Base-by-base conservation (phyloP, 92 coral and sea anemone species). In the Meandrina meandrites region DNA sequence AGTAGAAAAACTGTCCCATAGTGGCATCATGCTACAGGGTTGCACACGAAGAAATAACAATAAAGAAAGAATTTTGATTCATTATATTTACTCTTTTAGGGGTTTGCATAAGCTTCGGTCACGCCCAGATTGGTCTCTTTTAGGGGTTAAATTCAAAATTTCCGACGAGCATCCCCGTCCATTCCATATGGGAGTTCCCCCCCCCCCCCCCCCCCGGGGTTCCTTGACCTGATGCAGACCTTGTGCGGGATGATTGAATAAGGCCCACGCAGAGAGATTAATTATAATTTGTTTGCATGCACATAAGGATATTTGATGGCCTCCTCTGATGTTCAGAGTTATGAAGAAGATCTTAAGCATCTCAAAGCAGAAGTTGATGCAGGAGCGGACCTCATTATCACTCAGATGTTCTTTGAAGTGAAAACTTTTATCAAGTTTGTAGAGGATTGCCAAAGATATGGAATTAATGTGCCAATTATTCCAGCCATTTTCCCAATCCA, bases 361-460 rank as follows among this genome's bases (percentile, higher is more conserved):
- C 90, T 94, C 42, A 94, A 92, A 75, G 88, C 76, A 18, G 82
- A 90, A 57, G 90, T 94, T n/a, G 95, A 94, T 47, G 98, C 94
- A 34, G 98, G 98, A 0, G 98, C 98, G 27, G 93, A 94, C 86
- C 86, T 94, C 45, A 85, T 94, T 60, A 90, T 94, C 64, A 92
- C 95, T 5, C 98, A 94, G 81, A 92, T 94, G 95, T 94, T 94
- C 80, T 94, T 94, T 91, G 95, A 94, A 70, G 98, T 90, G 9
- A 84, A 89, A 40, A 86, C 94, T 2, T 94, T 88, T 64, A 78
- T 89, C 86, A 91, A 91, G 77, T 94, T 94, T 93, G 90, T 81
- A 1, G 91, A 91, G 86, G 98, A 94, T 70, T 94, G 98, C 79
- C 96, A 84, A 48, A 89, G 86, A 71, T 60, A 76, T 82, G 94